These are phyloP conservation scores for Hydroisotoma schaefferi DNA, from an alignment of 2,888 invertebrate species.

Conservation along the genomic window DNA sequence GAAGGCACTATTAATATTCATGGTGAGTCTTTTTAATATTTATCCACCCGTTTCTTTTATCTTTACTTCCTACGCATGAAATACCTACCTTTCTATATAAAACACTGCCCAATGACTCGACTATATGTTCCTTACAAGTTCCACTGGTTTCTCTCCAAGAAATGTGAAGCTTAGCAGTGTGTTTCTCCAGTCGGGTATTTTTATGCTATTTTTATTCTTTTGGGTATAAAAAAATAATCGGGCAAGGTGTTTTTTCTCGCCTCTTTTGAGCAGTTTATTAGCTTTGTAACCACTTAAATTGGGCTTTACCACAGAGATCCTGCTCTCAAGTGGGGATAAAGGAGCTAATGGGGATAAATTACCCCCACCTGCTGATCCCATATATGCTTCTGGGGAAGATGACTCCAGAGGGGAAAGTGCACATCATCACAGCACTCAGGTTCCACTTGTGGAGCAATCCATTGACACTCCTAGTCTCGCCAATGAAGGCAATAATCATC, in stretches of 20 bases:
- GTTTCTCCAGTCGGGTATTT: not conserved
- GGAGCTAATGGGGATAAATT: slow-evolving; percentile 21
- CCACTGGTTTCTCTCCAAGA: not conserved
- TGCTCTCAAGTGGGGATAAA: slow-evolving; percentile 25
- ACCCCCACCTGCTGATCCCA: slow-evolving; percentile 29
- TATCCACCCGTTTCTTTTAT: slow-evolving; percentile 50
- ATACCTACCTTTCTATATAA: not conserved
- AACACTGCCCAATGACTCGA: too few relatives aligned
- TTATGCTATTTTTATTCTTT: not conserved
- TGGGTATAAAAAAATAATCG: too few relatives aligned
- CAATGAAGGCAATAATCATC: slow-evolving; percentile 24
- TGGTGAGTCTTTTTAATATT: slow-evolving; percentile 59
- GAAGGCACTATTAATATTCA: slow-evolving; percentile 84
- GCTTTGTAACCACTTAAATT: not conserved
- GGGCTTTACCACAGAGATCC: slow-evolving; percentile 31
- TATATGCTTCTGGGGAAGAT: slow-evolving; percentile 19
- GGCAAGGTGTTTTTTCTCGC: too few relatives aligned
- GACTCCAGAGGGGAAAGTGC: slow-evolving; percentile 1
- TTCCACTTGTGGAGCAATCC: slow-evolving; percentile 33
- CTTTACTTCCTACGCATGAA: not conserved
- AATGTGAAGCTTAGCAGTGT: not conserved
- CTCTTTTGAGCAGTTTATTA: not conserved
- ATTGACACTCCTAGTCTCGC: slow-evolving; percentile 29
- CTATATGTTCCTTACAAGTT: too few relatives aligned
- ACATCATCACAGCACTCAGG: slow-evolving; percentile 23